Evolutionary conservation across 2,888 invertebrate species (phyloP).

Genomic region (Nesidiocoris tenuis): DNA sequence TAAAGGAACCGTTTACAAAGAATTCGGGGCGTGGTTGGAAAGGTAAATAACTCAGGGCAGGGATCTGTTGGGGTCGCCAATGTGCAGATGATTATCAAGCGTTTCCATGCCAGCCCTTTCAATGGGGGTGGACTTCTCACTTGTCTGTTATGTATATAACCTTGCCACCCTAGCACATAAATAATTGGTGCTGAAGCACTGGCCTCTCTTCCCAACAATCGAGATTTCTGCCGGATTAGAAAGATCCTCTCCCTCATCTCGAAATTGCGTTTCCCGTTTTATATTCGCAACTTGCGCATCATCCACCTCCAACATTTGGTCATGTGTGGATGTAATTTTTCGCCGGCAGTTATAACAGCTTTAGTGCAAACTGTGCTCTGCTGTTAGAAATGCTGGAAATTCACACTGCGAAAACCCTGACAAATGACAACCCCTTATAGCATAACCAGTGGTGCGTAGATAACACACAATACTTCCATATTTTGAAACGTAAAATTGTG

Average conservation of each 20-base stretch:
- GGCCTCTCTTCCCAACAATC: not conserved
- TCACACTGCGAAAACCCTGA: no score
- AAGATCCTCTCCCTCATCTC: not conserved
- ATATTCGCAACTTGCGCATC: not conserved
- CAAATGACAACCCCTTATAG: no score
- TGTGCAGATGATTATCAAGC: conserved; percentile 20
- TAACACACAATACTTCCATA: no score
- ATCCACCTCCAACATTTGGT: no score
- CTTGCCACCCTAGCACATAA: not conserved
- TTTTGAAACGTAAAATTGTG: no score
- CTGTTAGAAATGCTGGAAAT: no score
- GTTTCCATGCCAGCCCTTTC: conserved; percentile 19
- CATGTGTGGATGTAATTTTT: no score
- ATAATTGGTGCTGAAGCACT: not conserved
- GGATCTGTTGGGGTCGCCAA: not conserved
- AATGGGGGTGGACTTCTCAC: not conserved
- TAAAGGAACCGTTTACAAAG: not conserved
- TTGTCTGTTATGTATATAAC: not conserved
- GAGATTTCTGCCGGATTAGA: not conserved
- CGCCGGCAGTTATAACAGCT: no score
- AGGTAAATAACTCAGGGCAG: not conserved
- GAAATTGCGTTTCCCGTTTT: not conserved
- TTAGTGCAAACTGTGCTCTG: no score
- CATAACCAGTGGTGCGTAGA: no score
- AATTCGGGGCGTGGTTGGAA: not conserved